Evolutionary conservation across 1,140 invertebrate genomes (phyloP).

Genomic region (Dreissena polymorpha): DNA sequence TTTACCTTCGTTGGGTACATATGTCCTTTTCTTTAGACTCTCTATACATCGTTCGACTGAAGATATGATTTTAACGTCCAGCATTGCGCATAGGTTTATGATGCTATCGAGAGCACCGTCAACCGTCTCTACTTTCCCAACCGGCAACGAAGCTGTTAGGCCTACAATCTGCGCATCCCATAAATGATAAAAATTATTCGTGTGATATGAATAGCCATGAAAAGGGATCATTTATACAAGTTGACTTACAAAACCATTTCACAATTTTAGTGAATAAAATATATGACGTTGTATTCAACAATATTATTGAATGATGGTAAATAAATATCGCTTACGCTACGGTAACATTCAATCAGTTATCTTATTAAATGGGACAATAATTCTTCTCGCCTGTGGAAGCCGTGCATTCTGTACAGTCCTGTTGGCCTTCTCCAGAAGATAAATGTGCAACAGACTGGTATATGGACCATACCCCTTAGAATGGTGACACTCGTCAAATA

Average conservation of each 20-base stretch:
- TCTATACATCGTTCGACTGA: too few relatives aligned
- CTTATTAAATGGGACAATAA: neutral
- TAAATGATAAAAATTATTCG: neutral
- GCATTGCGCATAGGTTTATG: neutral
- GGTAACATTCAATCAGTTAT: neutral
- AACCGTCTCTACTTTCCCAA: neutral
- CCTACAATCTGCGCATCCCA: neutral
- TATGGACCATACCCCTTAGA: constrained; percentile 5
- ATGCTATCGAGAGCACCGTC: neutral
- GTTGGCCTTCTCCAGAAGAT: constrained; percentile 1
- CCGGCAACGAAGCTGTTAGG: neutral
- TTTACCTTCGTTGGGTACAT: too few relatives aligned
- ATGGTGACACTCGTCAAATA: constrained; percentile 25
- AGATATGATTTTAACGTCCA: too few relatives aligned
- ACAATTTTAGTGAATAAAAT: neutral
- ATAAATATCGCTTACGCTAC: neutral
- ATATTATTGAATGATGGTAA: neutral
- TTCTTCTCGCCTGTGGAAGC: neutral
- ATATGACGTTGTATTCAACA: neutral
- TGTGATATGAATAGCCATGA: too few relatives aligned
- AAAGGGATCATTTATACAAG: too few relatives aligned
- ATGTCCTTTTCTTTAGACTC: too few relatives aligned
- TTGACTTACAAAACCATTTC: too few relatives aligned
- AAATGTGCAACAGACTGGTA: neutral
- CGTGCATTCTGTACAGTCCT: neutral